A percentile compares a stretch with the other conserved stretches of the same genome.
Evolutionary conservation across 2,797 vertebrate species (phyloP).

Genomic region (Chloroceryle inda): DNA sequence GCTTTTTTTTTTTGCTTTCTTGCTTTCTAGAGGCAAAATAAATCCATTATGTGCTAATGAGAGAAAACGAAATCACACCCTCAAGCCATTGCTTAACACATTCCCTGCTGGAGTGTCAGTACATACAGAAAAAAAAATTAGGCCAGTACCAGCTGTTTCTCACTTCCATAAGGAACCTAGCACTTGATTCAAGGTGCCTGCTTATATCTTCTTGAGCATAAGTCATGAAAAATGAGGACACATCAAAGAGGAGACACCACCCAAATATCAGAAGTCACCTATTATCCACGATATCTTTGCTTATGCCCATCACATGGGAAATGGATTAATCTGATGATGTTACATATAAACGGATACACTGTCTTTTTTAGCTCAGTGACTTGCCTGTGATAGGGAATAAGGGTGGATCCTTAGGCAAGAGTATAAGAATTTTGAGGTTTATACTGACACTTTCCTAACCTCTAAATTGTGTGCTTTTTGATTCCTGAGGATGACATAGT

Average conservation of each 20-base stretch:
- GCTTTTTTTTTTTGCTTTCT: not conserved
- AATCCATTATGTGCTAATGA: not conserved
- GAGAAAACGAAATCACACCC: not conserved
- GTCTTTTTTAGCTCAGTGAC: not conserved
- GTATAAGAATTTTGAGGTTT: fast-evolving
- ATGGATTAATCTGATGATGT: not conserved
- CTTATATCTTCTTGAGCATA: not conserved
- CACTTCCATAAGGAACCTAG: not conserved
- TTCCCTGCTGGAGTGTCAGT: not conserved
- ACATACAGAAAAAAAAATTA: not conserved
- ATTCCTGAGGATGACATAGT: not conserved
- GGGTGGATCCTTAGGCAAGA: not conserved
- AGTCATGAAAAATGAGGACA: not conserved
- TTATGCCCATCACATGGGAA: not conserved
- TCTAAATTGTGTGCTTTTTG: not conserved
- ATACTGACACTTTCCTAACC: not conserved
- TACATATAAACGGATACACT: not conserved
- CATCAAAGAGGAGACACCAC: not conserved
- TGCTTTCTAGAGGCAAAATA: not conserved
- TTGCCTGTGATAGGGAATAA: not conserved
- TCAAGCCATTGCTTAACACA: not conserved
- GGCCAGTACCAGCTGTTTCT: not conserved
- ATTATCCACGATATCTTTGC: not conserved
- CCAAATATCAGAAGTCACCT: not conserved
- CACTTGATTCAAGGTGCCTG: not conserved